These are phyloP conservation scores for Pachyramphus minor DNA, from an alignment of 2,113 vertebrate species.

Conservation along the genomic window DNA sequence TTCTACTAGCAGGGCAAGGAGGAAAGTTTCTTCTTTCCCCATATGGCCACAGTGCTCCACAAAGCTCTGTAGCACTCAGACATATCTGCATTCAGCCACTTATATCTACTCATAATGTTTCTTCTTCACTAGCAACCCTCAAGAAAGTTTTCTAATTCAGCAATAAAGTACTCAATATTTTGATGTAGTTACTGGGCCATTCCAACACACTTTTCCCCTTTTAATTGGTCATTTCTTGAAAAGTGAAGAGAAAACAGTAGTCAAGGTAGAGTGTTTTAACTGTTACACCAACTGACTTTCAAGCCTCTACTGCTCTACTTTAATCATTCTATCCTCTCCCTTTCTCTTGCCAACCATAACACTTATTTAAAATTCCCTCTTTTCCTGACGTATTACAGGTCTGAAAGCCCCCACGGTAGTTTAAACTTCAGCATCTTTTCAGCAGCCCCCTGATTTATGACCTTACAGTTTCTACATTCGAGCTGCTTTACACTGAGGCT, in stretches of 20 bases:
- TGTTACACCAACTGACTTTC: background rate
- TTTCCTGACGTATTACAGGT: background rate
- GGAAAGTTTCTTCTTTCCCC: background rate
- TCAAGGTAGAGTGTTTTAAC: background rate
- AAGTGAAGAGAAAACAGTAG: background rate
- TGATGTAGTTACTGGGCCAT: background rate
- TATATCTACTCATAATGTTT: background rate
- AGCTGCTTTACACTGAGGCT: background rate
- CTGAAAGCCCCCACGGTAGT: background rate
- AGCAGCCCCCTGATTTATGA: constrained; percentile 50
- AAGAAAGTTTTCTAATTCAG: background rate
- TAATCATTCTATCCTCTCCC: constrained; percentile 24
- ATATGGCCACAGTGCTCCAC: background rate
- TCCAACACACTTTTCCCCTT: background rate
- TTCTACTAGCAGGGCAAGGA: background rate
- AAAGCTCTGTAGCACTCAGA: background rate
- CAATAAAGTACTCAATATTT: background rate
- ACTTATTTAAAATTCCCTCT: constrained; percentile 42
- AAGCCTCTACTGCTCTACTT: background rate
- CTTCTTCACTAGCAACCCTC: background rate
- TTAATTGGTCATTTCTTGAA: background rate
- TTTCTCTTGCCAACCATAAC: constrained; percentile 37
- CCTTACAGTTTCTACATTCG: constrained; percentile 15
- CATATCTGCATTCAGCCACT: background rate
- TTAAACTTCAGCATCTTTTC: constrained; percentile 52